Evolutionary conservation across 2,113 vertebrate species (phyloP).

Genomic region (Zosterops pallidus): DNA sequence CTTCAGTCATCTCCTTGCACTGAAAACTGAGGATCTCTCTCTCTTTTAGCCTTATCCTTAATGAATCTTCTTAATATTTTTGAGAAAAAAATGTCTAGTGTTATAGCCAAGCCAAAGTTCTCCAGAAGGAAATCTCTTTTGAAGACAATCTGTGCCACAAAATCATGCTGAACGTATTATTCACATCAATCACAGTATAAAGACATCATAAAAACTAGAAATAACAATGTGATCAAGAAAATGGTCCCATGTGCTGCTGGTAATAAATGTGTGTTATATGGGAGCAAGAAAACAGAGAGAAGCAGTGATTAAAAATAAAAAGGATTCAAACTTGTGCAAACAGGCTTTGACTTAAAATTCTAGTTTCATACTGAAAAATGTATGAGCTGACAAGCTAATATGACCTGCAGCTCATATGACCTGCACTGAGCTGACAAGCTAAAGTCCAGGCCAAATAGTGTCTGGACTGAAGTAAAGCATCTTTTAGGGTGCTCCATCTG

Average conservation of each 20-base stretch:
- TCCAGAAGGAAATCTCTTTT: neutral
- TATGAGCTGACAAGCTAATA: neutral
- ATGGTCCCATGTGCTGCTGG: neutral
- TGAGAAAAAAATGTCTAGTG: neutral
- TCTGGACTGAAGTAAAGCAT: neutral
- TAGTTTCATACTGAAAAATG: neutral
- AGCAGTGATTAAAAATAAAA: neutral
- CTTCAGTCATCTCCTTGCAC: neutral
- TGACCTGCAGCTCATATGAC: too few relatives aligned
- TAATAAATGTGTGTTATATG: neutral
- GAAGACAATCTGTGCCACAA: neutral
- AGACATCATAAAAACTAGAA: slow-evolving; percentile 5
- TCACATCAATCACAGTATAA: neutral
- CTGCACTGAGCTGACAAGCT: neutral
- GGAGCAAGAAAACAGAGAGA: neutral
- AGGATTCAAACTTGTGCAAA: neutral
- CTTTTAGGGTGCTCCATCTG: neutral
- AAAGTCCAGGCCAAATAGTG: neutral
- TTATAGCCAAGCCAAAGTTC: neutral
- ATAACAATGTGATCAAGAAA: neutral
- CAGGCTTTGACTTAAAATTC: neutral
- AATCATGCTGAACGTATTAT: neutral
- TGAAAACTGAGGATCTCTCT: neutral
- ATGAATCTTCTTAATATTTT: neutral
- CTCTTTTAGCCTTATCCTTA: neutral